Evolutionary conservation across 2,797 vertebrate species (phyloP).

Genomic region (Erethizon dorsatum): DNA sequence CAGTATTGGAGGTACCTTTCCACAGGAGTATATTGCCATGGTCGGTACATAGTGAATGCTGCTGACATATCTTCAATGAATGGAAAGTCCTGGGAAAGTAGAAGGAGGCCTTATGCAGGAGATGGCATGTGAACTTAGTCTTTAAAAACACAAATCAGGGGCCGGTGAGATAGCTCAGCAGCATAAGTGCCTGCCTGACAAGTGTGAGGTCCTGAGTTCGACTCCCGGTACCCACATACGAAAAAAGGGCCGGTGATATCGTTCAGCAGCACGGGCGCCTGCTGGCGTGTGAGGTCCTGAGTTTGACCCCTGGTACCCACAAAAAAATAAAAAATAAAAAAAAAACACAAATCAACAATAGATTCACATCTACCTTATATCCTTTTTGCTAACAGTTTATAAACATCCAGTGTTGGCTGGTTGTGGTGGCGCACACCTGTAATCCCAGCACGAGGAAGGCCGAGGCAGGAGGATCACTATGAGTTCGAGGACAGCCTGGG

Average conservation of each 20-base stretch:
- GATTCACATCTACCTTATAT: background rate
- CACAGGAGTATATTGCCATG: background rate
- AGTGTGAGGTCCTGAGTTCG: no score
- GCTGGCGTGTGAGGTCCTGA: no score
- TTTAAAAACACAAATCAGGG: slow-evolving; percentile 5
- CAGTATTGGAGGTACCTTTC: background rate
- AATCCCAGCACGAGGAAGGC: no score
- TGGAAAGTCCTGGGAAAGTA: background rate
- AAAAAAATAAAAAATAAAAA: no score
- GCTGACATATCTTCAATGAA: background rate
- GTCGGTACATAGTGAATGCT: background rate
- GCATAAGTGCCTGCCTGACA: no score
- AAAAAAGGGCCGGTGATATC: no score
- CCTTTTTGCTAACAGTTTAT: background rate
- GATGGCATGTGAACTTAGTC: background rate
- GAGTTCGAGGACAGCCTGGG: background rate
- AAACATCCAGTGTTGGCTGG: background rate
- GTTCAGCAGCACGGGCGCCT: no score
- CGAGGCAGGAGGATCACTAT: background rate
- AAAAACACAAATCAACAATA: slow-evolving; percentile 25
- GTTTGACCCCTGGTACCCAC: no score
- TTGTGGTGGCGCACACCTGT: no score
- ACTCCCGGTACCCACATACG: no score
- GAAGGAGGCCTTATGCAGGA: background rate
- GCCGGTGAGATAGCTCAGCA: no score